Percentiles rank a stretch among this genome's conserved stretches.
These are phyloP conservation scores for Alviniconcha marisindica DNA, from an alignment of 1,140 invertebrate genomes.

Conservation along the genomic window DNA sequence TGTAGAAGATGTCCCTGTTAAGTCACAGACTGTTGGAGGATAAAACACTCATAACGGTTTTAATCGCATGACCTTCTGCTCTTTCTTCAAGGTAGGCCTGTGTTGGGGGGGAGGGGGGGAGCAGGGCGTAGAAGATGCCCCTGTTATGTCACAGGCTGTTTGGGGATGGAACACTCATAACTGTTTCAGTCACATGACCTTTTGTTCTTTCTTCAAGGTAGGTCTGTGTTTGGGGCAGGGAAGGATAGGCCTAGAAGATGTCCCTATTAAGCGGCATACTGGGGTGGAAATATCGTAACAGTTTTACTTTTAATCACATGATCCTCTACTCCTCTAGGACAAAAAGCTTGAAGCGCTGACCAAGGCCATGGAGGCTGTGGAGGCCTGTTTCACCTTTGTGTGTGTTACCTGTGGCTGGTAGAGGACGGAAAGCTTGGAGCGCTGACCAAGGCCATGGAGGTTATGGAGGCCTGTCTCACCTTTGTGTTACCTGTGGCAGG, in stretches of 20 bases:
- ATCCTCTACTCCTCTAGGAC: conserved; percentile 86
- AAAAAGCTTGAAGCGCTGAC: conserved; percentile 49
- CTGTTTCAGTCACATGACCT: conserved; percentile 91
- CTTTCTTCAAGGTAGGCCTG: conserved; percentile 87
- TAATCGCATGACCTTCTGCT: conserved; percentile 91
- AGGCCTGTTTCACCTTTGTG: no score
- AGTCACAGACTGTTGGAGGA: conserved; percentile 84
- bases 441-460: conserved; percentile 51
- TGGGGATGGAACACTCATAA: conserved; percentile 93
- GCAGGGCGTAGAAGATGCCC: not conserved
- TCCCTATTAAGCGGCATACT: conserved; percentile 84
- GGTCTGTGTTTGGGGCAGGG: no score
- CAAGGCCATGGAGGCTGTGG: conserved; percentile 48
- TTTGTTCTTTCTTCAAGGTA: conserved; percentile 93
- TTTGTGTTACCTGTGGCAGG: no score
- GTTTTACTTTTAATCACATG: conserved; percentile 90
- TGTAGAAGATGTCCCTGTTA: conserved; percentile 65
- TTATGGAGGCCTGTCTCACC: conserved; percentile 51
- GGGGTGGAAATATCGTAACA: conserved; percentile 93
- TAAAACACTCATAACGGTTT: conserved; percentile 94
- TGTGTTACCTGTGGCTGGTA: no score
- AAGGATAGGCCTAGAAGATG: not conserved
- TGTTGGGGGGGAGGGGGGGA: no score
- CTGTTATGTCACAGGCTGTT: conserved; percentile 84
- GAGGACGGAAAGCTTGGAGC: conserved; percentile 52